These are phyloP conservation scores for Lepidocolaptes lacrymiger DNA, from an alignment of 2,797 vertebrate species.

Conservation along the genomic window DNA sequence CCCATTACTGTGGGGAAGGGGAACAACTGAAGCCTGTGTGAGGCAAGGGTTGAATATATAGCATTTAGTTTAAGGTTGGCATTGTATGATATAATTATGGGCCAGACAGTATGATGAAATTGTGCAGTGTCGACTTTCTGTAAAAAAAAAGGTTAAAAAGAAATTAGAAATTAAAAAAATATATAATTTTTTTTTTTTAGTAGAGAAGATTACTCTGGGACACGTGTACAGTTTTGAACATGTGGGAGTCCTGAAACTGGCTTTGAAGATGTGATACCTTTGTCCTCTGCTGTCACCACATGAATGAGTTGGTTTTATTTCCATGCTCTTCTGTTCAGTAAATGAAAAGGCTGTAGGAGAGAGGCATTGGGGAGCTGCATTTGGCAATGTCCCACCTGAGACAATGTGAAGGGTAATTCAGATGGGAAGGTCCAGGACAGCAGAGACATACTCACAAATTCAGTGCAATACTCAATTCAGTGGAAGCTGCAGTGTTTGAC, in stretches of 20 bases:
- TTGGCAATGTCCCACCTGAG: background rate
- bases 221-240: background rate
- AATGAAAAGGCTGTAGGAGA: background rate
- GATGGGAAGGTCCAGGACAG: background rate
- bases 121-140: background rate
- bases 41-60: background rate
- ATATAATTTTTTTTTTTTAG: background rate
- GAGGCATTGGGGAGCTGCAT: background rate
- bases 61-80: background rate
- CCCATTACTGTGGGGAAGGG: rapidly evolving
- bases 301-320: background rate
- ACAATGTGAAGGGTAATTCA: background rate
- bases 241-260: background rate
- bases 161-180: rapidly evolving
- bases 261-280: background rate
- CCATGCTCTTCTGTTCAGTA: background rate
- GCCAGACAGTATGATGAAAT: background rate
- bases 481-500: background rate
- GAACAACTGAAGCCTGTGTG: background rate
- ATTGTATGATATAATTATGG: background rate
- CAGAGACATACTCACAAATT: background rate
- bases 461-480: background rate
- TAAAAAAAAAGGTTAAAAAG: background rate
- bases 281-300: background rate
- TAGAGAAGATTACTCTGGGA: background rate